These are phyloP conservation scores for Tuberolachnus salignus DNA, from an alignment of 2,888 invertebrate genomes.

Conservation along the genomic window DNA sequence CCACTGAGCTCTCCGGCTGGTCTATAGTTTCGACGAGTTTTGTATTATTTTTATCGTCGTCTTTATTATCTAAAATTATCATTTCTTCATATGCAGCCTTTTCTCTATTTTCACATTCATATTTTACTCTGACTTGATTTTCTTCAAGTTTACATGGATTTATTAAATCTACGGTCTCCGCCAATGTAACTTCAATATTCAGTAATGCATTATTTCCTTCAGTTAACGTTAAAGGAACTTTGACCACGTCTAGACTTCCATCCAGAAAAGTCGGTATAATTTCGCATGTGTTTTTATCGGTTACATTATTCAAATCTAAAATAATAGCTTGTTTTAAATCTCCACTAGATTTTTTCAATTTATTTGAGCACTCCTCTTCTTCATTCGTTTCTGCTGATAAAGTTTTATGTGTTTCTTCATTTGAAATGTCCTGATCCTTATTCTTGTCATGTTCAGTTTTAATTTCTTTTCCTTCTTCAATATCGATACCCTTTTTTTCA, in stretches of 20 bases:
- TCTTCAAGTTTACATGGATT: not conserved
- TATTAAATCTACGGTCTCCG: not conserved
- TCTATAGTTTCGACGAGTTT: conserved; percentile 54
- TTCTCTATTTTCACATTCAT: conserved; percentile 58
- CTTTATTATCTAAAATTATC: conserved; percentile 46
- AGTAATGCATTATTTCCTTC: not conserved
- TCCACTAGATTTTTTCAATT: not conserved
- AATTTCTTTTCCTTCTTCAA: conserved; percentile 44
- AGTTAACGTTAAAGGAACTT: not conserved
- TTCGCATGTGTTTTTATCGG: not conserved
- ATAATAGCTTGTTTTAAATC: not conserved
- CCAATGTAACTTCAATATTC: not conserved
- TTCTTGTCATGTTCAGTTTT: not conserved
- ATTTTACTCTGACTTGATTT: conserved; percentile 54
- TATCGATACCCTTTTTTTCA: not conserved
- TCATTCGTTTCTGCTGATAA: conserved; percentile 58
- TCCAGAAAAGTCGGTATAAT: not conserved
- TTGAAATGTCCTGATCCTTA: not conserved
- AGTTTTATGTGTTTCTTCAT: too few species aligned
- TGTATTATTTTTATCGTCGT: conserved; percentile 30
- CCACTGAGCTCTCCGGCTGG: conserved; percentile 54
- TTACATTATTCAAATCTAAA: not conserved
- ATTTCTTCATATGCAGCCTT: conserved; percentile 20
- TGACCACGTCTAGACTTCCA: not conserved
- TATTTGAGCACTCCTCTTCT: conserved; percentile 18